phyloP scores from a whole-genome alignment of 2,797 vertebrate species.

The Danio tinwini region DNA sequence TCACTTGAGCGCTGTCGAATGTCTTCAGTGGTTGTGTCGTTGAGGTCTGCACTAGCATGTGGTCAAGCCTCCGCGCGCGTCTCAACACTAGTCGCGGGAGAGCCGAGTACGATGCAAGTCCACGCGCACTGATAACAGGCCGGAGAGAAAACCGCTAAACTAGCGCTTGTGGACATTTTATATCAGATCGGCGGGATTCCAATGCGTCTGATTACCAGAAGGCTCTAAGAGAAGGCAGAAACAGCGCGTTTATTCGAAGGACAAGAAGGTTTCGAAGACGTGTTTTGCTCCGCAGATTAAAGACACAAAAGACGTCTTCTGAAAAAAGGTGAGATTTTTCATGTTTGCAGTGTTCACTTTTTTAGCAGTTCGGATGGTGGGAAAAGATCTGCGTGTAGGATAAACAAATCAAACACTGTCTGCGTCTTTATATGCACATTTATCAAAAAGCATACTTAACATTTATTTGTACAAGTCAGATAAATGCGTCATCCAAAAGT shows the following conservation, averaged over 20 bases:
- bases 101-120: constrained; percentile 65
- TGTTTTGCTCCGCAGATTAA: constrained; percentile 14
- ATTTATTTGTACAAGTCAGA: background rate
- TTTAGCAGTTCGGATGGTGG: background rate
- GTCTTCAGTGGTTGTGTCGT: constrained; percentile 73
- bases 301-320: constrained; percentile 26
- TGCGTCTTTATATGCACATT: background rate
- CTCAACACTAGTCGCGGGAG: constrained; percentile 66
- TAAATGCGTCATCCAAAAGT: background rate
- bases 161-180: constrained; percentile 32
- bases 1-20: constrained; percentile 81
- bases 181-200: constrained; percentile 43
- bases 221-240: constrained; percentile 17
- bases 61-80: constrained; percentile 75
- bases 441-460: background rate
- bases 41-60: constrained; percentile 77
- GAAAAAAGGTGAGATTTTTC: constrained; percentile 36
- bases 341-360: background rate
- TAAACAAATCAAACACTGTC: background rate
- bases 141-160: constrained; percentile 38
- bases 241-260: background rate
- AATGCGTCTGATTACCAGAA: constrained; percentile 9
- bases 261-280: constrained; percentile 14
- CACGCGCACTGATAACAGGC: constrained; percentile 50
- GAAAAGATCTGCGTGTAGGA: background rate